Conservation (phyloP, 2,888 invertebrate genomes). For the Polylopha cassiicola region DNA sequence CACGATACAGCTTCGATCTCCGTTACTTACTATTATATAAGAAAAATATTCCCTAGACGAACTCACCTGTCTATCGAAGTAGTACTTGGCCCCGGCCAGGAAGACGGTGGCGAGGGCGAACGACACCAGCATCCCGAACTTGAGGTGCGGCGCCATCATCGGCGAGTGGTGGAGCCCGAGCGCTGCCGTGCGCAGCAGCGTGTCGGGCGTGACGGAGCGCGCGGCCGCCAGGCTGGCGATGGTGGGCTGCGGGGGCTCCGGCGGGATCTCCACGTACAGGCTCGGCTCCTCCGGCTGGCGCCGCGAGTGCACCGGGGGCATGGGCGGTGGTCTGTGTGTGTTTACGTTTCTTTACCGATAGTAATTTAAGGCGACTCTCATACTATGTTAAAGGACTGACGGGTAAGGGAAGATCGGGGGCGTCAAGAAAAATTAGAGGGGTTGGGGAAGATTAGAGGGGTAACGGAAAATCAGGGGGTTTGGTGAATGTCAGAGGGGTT, state of each 20-base stretch:
- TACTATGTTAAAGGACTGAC: too few relatives aligned
- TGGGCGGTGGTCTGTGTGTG: slow-evolving; percentile 43
- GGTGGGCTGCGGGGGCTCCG: slow-evolving; percentile 59
- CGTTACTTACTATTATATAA: too few relatives aligned
- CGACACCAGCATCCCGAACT: slow-evolving; percentile 84
- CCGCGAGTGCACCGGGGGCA: slow-evolving; percentile 52
- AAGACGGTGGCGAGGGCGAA: slow-evolving; percentile 83
- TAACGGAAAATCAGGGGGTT: too few relatives aligned
- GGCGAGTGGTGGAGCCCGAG: slow-evolving; percentile 66
- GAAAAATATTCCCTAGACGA: too few relatives aligned
- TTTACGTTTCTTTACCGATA: background rate
- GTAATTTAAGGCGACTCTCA: too few relatives aligned
- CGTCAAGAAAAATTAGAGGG: too few relatives aligned
- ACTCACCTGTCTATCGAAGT: slow-evolving; percentile 81
- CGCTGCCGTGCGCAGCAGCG: slow-evolving; percentile 63
- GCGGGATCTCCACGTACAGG: slow-evolving; percentile 66
- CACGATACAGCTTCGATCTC: too few relatives aligned
- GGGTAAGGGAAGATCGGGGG: too few relatives aligned
- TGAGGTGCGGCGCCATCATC: slow-evolving; percentile 77
- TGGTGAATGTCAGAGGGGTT: too few relatives aligned
- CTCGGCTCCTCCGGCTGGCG: slow-evolving; percentile 58
- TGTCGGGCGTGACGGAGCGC: slow-evolving; percentile 67
- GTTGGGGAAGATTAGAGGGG: too few relatives aligned
- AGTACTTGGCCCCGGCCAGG: slow-evolving; percentile 83
- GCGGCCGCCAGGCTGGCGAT: slow-evolving; percentile 68